Evolutionary conservation across 2,888 invertebrate genomes (phyloP).

Genomic region (Mythimna loreyi): DNA sequence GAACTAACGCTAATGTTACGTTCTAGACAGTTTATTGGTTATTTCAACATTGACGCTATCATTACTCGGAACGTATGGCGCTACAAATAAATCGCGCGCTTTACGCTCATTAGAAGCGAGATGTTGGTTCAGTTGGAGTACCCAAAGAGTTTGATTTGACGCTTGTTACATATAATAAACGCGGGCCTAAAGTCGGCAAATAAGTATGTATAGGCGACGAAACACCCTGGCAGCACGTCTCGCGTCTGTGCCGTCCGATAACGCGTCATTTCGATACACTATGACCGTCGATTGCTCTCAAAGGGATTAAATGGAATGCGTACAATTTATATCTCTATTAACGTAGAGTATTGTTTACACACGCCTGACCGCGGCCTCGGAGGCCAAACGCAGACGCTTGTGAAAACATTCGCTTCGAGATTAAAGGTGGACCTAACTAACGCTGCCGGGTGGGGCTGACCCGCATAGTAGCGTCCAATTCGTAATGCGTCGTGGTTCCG

Average conservation of each 20-base stretch:
- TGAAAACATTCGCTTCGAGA: conserved; percentile 87
- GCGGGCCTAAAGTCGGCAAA: conserved; percentile 55
- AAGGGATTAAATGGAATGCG: conserved; percentile 87
- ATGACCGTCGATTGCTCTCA: conserved; percentile 82
- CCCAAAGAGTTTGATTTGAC: conserved; percentile 70
- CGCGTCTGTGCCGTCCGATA: conserved; percentile 79
- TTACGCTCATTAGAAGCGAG: conserved; percentile 54
- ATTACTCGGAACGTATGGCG: conserved; percentile 52
- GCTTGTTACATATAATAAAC: conserved; percentile 62
- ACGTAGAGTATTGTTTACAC: conserved; percentile 88
- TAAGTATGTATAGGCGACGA: conserved; percentile 67
- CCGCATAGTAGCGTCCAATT: conserved; percentile 63
- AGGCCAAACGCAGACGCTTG: conserved; percentile 84
- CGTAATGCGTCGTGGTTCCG: conserved; percentile 45
- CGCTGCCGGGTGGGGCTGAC: conserved; percentile 72
- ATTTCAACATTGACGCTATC: conserved; percentile 71
- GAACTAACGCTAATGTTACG: conserved; percentile 76
- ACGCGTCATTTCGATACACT: conserved; percentile 78
- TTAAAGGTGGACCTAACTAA: conserved; percentile 86
- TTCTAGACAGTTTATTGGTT: conserved; percentile 78
- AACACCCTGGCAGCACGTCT: conserved; percentile 69
- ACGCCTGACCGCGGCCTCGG: conserved; percentile 83
- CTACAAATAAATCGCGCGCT: conserved; percentile 56
- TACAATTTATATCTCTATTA: conserved; percentile 90
- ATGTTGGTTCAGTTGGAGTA: conserved; percentile 76